A percentile compares a stretch with the other conserved stretches of the same genome.
Evolutionary conservation across 2,888 invertebrate genomes (phyloP).

Genomic region (Tetrapedia diversipes): DNA sequence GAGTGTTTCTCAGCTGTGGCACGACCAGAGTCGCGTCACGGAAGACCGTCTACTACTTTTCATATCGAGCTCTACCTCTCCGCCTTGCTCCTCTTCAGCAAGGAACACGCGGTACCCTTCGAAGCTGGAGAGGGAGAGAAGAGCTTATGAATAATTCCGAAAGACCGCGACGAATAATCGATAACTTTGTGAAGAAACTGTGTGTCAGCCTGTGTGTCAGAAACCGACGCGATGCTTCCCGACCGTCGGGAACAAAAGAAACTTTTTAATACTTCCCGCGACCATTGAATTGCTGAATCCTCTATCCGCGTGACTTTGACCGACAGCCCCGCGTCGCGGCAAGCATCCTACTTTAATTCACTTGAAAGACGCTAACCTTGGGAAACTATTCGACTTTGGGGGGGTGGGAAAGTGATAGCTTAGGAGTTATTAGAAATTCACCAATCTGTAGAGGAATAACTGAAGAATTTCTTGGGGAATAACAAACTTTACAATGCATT

Average conservation of each 20-base stretch:
- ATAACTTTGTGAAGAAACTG: constrained; percentile 69
- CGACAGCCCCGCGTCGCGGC: not conserved
- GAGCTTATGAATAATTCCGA: constrained; percentile 79
- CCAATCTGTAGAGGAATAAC: no score
- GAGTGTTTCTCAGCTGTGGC: constrained; percentile 45
- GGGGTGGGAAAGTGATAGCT: no score
- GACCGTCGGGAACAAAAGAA: constrained; percentile 10
- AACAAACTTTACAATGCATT: no score
- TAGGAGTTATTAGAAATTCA: no score
- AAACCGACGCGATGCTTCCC: constrained; percentile 35
- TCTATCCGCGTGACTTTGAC: not conserved
- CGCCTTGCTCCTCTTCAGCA: constrained; percentile 42
- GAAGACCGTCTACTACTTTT: constrained; percentile 64
- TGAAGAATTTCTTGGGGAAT: no score
- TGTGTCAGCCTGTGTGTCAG: constrained; percentile 56
- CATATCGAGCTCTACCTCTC: constrained; percentile 71
- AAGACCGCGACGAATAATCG: constrained; percentile 73
- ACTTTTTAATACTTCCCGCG: constrained; percentile 36
- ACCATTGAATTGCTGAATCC: constrained; percentile 28
- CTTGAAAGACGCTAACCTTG: no score
- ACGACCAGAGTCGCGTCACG: constrained; percentile 67
- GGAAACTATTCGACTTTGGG: no score
- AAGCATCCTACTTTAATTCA: not conserved
- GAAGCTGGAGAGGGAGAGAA: constrained; percentile 57
- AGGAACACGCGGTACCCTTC: constrained; percentile 70